A percentile compares a stretch with the other conserved stretches of the same genome.
These are phyloP conservation scores for Danio rerio DNA, from an alignment of 2,113 vertebrate genomes.

Conservation along the genomic window GRCz12tu NC_133179.1:3900501-3901000, in stretches of 20 bases:
- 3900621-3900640: background rate
- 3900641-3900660: background rate
- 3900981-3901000: no score
- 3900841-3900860: no score
- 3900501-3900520: no score
- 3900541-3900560: background rate
- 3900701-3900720: background rate
- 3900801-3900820: background rate
- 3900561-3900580: background rate
- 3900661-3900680: background rate
- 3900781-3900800: background rate
- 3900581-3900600: background rate
- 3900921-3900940: no score
- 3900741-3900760: background rate
- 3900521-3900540: background rate
- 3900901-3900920: no score
- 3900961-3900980: no score
- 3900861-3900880: no score
- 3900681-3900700: slow-evolving; percentile 11
- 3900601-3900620: background rate
- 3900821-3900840: background rate
- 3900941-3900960: no score
- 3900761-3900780: background rate
- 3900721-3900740: slow-evolving; percentile 24
- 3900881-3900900: no score